Percentiles rank a stretch among this genome's conserved stretches.
Evolutionary conservation across 2,113 vertebrate genomes (phyloP).

Genomic region (Crotalus helleri): DNA sequence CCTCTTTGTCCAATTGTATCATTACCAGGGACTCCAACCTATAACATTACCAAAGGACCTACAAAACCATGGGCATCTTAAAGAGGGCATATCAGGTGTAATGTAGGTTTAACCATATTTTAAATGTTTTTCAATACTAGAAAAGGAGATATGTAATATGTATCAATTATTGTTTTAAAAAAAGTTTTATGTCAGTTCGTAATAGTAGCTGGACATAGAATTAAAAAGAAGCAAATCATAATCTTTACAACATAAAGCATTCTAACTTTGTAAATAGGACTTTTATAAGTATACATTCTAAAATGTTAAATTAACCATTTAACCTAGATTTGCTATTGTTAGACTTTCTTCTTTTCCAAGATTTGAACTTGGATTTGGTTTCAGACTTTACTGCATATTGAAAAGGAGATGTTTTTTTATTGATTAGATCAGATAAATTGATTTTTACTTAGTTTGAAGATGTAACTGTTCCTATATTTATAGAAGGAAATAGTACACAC

Average conservation of each 20-base stretch:
- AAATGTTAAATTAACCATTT: conserved; percentile 49
- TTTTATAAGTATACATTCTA: conserved; percentile 14
- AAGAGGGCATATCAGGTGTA: conserved; percentile 30
- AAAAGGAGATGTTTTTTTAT: conserved; percentile 42
- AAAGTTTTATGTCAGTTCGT: conserved; percentile 43
- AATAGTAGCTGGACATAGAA: conserved; percentile 44
- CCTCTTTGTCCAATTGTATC: neutral
- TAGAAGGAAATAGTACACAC: conserved; percentile 43
- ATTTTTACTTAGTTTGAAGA: conserved; percentile 52
- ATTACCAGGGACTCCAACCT: neutral
- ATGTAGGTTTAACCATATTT: conserved; percentile 52
- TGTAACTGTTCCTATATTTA: conserved; percentile 49
- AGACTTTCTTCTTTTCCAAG: conserved; percentile 36
- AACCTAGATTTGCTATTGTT: conserved; percentile 32
- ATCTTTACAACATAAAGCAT: conserved; percentile 39
- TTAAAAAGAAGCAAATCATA: conserved; percentile 35
- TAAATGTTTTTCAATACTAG: conserved; percentile 55
- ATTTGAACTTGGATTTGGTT: conserved; percentile 38
- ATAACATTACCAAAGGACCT: neutral
- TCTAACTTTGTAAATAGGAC: conserved; percentile 25
- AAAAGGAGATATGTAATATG: conserved; percentile 42
- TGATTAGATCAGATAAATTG: conserved; percentile 44
- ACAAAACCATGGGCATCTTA: neutral
- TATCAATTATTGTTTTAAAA: conserved; percentile 41
- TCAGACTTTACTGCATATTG: conserved; percentile 25